phyloP scores from a whole-genome alignment of 2,797 vertebrate genomes.

The Scolopax bukidnonensis region DNA sequence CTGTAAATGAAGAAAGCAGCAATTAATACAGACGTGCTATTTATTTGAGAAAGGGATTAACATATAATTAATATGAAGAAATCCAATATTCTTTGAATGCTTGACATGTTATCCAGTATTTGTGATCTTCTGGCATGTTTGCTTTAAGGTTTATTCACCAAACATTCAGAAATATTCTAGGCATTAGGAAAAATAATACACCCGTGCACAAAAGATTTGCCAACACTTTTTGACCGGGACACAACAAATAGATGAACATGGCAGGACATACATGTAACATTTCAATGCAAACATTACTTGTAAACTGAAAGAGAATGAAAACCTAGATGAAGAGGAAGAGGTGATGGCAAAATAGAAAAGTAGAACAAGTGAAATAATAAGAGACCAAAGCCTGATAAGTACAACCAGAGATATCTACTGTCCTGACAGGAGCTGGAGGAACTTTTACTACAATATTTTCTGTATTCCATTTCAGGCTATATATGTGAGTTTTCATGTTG shows the following conservation, averaged over 20 bases:
- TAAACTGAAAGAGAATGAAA: not conserved
- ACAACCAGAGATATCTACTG: not conserved
- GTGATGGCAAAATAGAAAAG: not conserved
- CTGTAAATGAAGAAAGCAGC: constrained; percentile 76
- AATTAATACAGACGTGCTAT: not conserved
- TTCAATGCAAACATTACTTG: not conserved
- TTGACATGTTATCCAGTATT: not conserved
- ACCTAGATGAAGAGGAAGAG: not conserved
- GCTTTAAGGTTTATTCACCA: not conserved
- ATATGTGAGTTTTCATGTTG: not conserved
- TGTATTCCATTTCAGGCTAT: not conserved
- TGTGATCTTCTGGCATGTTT: not conserved
- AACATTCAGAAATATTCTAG: not conserved
- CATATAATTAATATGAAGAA: not conserved
- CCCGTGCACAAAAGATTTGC: not conserved
- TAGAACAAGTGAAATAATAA: not conserved
- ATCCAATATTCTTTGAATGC: not conserved
- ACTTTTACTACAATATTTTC: not conserved
- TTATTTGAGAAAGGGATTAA: not conserved
- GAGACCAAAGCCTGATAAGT: not conserved
- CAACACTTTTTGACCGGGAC: not conserved
- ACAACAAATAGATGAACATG: not conserved
- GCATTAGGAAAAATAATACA: not conserved
- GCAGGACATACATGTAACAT: not conserved
- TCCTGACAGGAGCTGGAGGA: not conserved